These are phyloP conservation scores for Thumatha senex DNA, from an alignment of 2,888 invertebrate species.

Conservation along the genomic window DNA sequence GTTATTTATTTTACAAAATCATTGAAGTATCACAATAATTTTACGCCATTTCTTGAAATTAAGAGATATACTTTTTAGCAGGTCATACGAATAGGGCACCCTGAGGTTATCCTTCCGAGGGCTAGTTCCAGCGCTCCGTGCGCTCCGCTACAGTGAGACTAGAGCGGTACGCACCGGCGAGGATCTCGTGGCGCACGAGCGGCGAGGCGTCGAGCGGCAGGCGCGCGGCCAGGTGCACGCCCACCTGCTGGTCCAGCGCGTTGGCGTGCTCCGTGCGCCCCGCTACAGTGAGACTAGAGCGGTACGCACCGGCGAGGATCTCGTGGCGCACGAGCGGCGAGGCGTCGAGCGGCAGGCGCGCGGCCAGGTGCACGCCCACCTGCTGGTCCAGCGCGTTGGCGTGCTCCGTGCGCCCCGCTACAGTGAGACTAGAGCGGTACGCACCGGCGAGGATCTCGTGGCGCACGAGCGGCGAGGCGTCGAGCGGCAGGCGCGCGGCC, in stretches of 20 bases:
- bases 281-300: no score
- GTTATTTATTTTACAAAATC: no score
- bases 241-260: slow-evolving; percentile 96
- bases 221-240: slow-evolving; percentile 91
- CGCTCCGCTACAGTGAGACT: no score
- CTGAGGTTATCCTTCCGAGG: no score
- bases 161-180: slow-evolving; percentile 90
- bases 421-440: no score
- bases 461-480: slow-evolving; percentile 95
- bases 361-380: slow-evolving; percentile 93
- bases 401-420: slow-evolving; percentile 95
- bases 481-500: slow-evolving; percentile 88
- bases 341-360: slow-evolving; percentile 90
- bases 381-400: slow-evolving; percentile 97
- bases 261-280: no score
- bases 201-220: slow-evolving; percentile 92
- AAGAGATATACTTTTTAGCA: no score
- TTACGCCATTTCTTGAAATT: no score
- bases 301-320: slow-evolving; percentile 90
- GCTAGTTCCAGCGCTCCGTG: no score
- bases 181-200: slow-evolving; percentile 93
- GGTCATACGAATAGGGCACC: no score
- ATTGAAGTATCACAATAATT: no score
- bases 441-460: slow-evolving; percentile 92
- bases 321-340: slow-evolving; percentile 94